phyloP scores from a whole-genome alignment of 2,888 invertebrate species.

The Arrhopalites spinosus region DNA sequence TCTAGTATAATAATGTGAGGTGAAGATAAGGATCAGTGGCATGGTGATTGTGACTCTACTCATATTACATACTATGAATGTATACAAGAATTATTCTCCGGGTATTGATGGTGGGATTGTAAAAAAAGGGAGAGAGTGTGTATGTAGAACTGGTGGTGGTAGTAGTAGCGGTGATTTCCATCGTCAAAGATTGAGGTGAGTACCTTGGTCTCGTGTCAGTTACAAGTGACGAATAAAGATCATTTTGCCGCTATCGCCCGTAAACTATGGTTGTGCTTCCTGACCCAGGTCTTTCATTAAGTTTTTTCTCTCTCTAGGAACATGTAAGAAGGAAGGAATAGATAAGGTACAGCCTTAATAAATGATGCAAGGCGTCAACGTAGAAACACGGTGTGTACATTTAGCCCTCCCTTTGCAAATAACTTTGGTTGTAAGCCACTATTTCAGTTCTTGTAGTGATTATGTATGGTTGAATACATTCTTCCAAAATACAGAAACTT shows the following conservation, averaged over 20 bases:
- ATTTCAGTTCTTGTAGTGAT: not conserved
- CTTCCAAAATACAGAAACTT: too few species aligned
- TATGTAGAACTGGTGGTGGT: not conserved
- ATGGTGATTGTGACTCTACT: not conserved
- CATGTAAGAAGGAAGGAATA: constrained; percentile 16
- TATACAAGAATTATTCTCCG: not conserved
- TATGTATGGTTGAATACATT: too few species aligned
- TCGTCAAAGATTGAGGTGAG: constrained; percentile 37
- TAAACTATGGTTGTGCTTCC: constrained; percentile 52
- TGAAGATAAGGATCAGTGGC: constrained; percentile 24
- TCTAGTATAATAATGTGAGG: constrained; percentile 43
- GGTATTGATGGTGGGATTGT: not conserved
- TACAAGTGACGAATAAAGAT: constrained; percentile 56
- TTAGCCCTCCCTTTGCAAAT: constrained; percentile 20
- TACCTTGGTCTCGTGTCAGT: constrained; percentile 53
- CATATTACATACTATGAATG: not conserved
- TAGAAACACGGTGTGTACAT: constrained; percentile 9
- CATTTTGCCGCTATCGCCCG: constrained; percentile 52
- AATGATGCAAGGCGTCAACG: constrained; percentile 41
- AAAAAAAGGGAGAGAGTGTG: not conserved
- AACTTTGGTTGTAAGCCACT: not conserved
- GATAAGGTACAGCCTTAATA: constrained; percentile 37
- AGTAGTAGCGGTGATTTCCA: constrained; percentile 44
- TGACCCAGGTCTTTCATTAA: constrained; percentile 52
- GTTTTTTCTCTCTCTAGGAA: constrained; percentile 23